Conservation (phyloP, 2,113 vertebrate genomes). For the Phalacrocorax aristotelis region DNA sequence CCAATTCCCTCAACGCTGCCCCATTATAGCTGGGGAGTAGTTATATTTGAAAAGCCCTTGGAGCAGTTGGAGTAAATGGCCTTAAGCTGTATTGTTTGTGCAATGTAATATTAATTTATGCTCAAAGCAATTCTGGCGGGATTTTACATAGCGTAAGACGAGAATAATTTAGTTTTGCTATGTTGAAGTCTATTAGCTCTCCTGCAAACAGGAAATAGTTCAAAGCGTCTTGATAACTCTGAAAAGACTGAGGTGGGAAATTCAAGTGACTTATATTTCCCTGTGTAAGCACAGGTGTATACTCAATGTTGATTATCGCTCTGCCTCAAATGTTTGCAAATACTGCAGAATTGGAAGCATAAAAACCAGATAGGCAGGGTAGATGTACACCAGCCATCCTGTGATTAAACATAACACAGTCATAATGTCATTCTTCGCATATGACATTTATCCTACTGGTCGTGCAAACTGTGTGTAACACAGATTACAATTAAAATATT, state of each 20-base stretch:
- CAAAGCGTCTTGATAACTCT: not conserved
- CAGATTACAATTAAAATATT: not conserved
- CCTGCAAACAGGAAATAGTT: not conserved
- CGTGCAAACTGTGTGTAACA: not conserved
- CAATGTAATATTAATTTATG: slow-evolving; percentile 9
- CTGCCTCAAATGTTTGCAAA: not conserved
- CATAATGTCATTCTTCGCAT: not conserved
- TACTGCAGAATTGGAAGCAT: not conserved
- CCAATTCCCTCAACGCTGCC: not conserved
- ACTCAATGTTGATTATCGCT: not conserved
- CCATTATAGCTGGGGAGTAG: not conserved
- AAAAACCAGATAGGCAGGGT: not conserved
- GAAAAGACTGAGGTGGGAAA: not conserved
- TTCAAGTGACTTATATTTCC: not conserved
- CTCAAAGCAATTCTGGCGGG: not conserved
- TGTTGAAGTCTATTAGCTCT: not conserved
- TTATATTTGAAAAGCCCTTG: not conserved
- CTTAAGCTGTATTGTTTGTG: not conserved
- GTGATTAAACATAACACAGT: not conserved
- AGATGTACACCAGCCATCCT: not conserved
- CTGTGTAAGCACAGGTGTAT: not conserved
- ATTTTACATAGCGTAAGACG: not conserved
- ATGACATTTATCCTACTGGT: not conserved
- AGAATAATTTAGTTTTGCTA: not conserved
- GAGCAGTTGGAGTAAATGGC: not conserved